These are phyloP conservation scores for Poeciliopsis turneri DNA, from an alignment of 2,797 vertebrate species.

Conservation along the genomic window DNA sequence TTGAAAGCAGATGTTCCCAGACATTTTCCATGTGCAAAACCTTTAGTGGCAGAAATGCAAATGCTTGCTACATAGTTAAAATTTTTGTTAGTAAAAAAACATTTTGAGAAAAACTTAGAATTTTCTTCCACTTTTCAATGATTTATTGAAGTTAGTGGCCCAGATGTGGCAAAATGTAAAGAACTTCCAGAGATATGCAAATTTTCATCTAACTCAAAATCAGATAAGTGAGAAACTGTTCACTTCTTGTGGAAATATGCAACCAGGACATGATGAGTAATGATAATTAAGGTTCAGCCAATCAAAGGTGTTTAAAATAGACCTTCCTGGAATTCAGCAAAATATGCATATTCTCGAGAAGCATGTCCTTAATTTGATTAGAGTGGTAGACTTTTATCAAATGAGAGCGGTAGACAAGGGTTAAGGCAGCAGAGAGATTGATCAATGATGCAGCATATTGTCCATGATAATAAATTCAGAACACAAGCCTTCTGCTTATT, in stretches of 20 bases:
- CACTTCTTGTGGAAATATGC: neutral
- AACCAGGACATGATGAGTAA: constrained; percentile 2
- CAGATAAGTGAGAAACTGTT: neutral
- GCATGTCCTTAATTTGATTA: constrained; percentile 51
- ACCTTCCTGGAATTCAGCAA: constrained; percentile 53
- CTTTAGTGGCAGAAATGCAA: neutral
- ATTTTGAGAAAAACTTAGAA: neutral
- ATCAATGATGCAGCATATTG: constrained; percentile 48
- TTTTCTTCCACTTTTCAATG: neutral
- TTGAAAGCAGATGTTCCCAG: neutral
- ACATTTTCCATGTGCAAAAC: neutral
- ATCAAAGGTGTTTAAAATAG: constrained; percentile 29
- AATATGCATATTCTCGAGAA: constrained; percentile 46
- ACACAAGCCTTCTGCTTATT: constrained; percentile 11
- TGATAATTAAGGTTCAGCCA: constrained; percentile 47
- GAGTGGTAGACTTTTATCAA: constrained; percentile 61
- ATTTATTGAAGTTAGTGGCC: neutral
- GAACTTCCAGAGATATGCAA: neutral
- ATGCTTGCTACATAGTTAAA: neutral
- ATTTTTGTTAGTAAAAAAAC: neutral
- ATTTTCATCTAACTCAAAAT: neutral
- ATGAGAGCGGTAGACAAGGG: constrained; percentile 13
- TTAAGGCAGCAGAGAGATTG: constrained; percentile 16
- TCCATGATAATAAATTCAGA: constrained; percentile 24
- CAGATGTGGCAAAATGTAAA: neutral